Evolutionary conservation across 2,797 vertebrate species (phyloP), one percentile per base, ranked within the genome.

Genomic region (Coilia nasus): DNA sequence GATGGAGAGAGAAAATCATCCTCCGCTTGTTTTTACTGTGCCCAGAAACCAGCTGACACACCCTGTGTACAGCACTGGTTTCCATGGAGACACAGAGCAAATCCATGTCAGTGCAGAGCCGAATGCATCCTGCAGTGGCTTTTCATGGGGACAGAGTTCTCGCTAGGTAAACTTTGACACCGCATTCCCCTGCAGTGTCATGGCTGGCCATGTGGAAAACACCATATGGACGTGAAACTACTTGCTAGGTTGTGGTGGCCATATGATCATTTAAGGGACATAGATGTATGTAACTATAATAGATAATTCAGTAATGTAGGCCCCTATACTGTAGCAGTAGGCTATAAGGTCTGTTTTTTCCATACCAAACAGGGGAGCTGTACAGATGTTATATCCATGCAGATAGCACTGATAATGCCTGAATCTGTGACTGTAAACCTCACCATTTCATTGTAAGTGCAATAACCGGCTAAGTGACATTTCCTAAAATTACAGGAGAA

Each of bases 71-170:
- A n/a, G 84, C 90, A 83, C 85, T 84, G 56, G 90, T 90, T 91
- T 89, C 85, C 90, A 90, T 91, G 90, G 90, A 89, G 89, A 91
- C 87, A 81, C 82, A 25, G 83, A 84, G 86, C 59, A 86, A 89
- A 88, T 88, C 87, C 82, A 87, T 83, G 85, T 86, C 88, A 84
- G 89, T 89, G 86, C 81, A 86, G 86, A 81, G 82, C 78, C 83
- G 83, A 85, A 83, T 87, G 89, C 90, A 89, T 88, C 88, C 90
- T 89, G 89, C 85, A 86, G 81, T 84, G 82, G 59, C 83, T 41
- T 86, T 82, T 85, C 83, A 83, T 83, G 82, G 84, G 67, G 46
- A 84, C 75, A 59, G 28, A 41, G 46, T 81, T 86, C 80, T 47
- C 59, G 82, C 60, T 78, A 81, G 86, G 85, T 82, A 81, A 87